Evolutionary conservation across 1,140 invertebrate species (phyloP).

Genomic region (Episyrphus balteatus): DNA sequence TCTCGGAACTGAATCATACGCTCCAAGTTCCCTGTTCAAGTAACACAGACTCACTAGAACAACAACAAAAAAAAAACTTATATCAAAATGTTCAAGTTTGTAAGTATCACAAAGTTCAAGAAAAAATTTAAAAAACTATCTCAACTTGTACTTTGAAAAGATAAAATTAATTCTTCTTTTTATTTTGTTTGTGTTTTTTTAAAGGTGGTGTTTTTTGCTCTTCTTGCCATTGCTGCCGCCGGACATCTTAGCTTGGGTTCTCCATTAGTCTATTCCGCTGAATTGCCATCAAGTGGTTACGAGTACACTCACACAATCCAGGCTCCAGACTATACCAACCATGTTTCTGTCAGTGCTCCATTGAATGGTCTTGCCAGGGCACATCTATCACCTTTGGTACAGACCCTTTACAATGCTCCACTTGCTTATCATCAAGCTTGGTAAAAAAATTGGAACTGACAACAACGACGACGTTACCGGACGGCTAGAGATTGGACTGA

Average conservation of each 20-base stretch:
- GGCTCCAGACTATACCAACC: slow-evolving; percentile 5
- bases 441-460: slow-evolving; percentile 1
- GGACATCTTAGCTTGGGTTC: slow-evolving; percentile 33
- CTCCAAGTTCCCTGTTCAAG: too few species aligned
- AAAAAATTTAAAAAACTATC: neutral
- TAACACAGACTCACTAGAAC: too few species aligned
- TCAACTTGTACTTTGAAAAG: slow-evolving; percentile 2
- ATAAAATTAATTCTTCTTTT: slow-evolving; percentile 8
- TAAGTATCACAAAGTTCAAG: neutral
- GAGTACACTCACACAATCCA: slow-evolving; percentile 5
- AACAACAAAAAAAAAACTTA: neutral
- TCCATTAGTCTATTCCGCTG: slow-evolving; percentile 23
- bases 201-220: slow-evolving; percentile 40
- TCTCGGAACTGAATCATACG: too few species aligned
- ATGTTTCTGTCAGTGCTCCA: slow-evolving; percentile 5
- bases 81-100: slow-evolving; percentile 4
- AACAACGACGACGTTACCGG: too few species aligned
- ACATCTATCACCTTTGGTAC: neutral
- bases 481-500: too few species aligned
- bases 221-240: slow-evolving; percentile 37
- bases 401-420: slow-evolving; percentile 3
- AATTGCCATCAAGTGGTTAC: slow-evolving; percentile 5
- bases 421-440: neutral
- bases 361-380: slow-evolving; percentile 4
- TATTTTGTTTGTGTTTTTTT: too few species aligned